These are phyloP conservation scores for Watersipora subatra DNA, from an alignment of 1,140 invertebrate species.

Conservation along the genomic window DNA sequence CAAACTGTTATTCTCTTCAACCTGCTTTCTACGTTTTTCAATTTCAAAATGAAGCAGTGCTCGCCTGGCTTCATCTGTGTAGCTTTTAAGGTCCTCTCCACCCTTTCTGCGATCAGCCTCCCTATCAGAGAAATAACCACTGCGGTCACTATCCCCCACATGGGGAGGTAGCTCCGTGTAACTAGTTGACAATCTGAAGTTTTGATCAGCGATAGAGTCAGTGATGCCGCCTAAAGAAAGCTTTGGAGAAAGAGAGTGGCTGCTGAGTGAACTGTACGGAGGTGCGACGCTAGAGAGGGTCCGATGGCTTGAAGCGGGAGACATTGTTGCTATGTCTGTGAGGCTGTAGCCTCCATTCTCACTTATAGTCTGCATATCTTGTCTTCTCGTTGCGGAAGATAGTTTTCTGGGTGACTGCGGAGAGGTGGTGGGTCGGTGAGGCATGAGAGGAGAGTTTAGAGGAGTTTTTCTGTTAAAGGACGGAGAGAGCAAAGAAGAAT, in stretches of 20 bases:
- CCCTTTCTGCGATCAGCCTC: not conserved
- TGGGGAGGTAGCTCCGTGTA: not conserved
- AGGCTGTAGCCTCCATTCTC: constrained; percentile 1
- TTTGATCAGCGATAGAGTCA: not conserved
- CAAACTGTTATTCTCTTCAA: not conserved
- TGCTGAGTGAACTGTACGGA: not conserved
- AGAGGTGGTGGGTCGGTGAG: not conserved
- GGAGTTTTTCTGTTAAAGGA: not conserved
- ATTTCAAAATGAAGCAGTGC: not conserved
- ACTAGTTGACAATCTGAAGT: constrained; percentile 1
- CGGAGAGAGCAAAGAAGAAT: not conserved
- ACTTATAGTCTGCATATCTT: not conserved
- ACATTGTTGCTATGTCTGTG: not conserved
- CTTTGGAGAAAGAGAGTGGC: not conserved
- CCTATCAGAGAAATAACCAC: not conserved
- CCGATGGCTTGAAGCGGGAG: not conserved
- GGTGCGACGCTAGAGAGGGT: not conserved
- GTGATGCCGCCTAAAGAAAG: not conserved
- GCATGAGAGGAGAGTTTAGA: not conserved
- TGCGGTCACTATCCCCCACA: not conserved
- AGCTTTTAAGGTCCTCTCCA: not conserved
- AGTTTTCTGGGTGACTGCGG: not conserved
- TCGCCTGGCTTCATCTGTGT: not conserved
- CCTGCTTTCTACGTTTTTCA: not conserved
- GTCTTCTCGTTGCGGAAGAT: not conserved